phyloP scores from a whole-genome alignment of 2,888 invertebrate species.

The Lasius platythorax region DNA sequence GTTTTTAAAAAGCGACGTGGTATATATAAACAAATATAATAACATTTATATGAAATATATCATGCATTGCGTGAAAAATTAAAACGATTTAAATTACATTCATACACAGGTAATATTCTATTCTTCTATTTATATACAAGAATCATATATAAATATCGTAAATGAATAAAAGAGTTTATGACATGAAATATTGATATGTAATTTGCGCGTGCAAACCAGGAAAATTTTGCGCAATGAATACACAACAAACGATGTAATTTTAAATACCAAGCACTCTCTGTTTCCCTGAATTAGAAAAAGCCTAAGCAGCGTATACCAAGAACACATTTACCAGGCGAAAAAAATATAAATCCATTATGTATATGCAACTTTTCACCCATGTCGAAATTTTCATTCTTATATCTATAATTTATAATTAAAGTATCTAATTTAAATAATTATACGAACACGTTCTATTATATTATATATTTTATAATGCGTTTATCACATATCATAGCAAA shows the following conservation, averaged over 20 bases:
- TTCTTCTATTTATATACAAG: neutral
- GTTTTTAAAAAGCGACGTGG: neutral
- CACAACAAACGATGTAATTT: neutral
- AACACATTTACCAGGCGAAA: neutral
- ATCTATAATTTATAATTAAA: neutral
- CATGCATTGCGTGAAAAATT: neutral
- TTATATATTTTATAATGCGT: neutral
- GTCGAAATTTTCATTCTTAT: neutral
- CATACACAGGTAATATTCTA: neutral
- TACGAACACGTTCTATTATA: neutral
- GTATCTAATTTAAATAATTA: neutral
- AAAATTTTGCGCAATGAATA: neutral
- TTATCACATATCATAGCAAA: conserved; percentile 2
- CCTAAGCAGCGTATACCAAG: neutral
- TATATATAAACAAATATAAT: neutral
- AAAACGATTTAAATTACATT: neutral
- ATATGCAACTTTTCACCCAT: neutral
- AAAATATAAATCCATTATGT: conserved; percentile 6
- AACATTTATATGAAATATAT: neutral
- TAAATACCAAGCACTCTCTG: neutral
- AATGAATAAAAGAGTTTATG: neutral
- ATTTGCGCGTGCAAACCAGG: neutral
- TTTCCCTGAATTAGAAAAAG: neutral
- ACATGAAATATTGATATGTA: neutral
- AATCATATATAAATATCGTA: neutral